A percentile compares a stretch with the other conserved stretches of the same genome.
phyloP scores from a whole-genome alignment of 2,113 vertebrate species.

The Notiomystis cincta region DNA sequence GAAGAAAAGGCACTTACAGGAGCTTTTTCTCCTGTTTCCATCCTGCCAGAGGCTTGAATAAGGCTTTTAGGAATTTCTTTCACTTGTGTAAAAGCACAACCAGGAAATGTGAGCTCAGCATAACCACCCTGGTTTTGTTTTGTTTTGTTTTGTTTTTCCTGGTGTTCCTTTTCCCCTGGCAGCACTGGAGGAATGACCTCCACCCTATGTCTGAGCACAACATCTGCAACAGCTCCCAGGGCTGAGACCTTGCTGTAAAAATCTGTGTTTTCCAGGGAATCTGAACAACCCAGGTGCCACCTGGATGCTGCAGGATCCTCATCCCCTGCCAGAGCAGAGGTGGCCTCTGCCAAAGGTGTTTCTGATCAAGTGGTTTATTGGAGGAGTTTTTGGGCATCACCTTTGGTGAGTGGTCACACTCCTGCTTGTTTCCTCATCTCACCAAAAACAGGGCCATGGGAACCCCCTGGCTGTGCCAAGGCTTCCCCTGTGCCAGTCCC shows the following conservation, averaged over 20 bases:
- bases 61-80: neutral
- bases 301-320: neutral
- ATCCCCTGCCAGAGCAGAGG: neutral
- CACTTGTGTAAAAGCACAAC: neutral
- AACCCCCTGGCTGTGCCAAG: neutral
- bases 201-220: fast-evolving
- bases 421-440: fast-evolving
- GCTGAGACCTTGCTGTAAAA: neutral
- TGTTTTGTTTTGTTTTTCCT: neutral
- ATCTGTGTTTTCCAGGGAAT: neutral
- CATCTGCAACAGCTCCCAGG: neutral
- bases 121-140: neutral
- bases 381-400: neutral
- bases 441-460: neutral
- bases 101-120: neutral
- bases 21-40: neutral
- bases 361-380: neutral
- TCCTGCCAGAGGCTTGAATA: neutral
- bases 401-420: neutral
- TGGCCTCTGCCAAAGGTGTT: neutral
- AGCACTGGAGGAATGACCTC: neutral
- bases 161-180: neutral
- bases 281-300: fast-evolving
- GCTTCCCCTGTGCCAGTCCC: neutral
- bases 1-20: conserved; percentile 25